Conservation (phyloP, 2,797 vertebrate genomes). For the Sphaeramia orbicularis region DNA sequence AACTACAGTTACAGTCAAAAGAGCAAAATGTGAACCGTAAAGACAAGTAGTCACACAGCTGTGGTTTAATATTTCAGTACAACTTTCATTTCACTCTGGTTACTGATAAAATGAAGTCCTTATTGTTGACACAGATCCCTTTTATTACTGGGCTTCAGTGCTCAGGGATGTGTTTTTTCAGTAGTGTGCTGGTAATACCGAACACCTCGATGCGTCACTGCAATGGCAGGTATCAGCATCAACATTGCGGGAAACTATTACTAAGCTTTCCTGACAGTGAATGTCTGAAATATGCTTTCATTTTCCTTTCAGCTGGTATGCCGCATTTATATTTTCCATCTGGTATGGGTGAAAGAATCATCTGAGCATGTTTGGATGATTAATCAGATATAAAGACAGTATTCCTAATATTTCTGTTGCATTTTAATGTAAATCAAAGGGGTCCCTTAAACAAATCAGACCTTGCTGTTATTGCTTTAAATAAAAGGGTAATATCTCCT, state of each 20-base stretch:
- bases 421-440: not conserved
- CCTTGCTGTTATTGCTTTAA: not conserved
- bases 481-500: not conserved
- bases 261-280: not conserved
- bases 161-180: no score
- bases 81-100: no score
- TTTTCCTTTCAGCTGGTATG: not conserved
- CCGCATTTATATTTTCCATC: not conserved
- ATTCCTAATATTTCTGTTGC: not conserved
- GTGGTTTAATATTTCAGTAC: no score
- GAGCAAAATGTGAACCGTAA: no score
- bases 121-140: no score
- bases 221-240: not conserved
- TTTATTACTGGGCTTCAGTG: no score
- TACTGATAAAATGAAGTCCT: no score
- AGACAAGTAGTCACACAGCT: no score
- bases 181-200: no score
- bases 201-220: not conserved
- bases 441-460: not conserved
- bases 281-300: not conserved
- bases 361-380: constrained; percentile 1
- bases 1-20: no score
- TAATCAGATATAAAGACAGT: not conserved
- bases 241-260: no score
- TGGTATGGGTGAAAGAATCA: not conserved